Percentiles rank a stretch among this genome's conserved stretches.
phyloP scores from a whole-genome alignment of 2,113 vertebrate genomes.

The Podarcis raffonei region DNA sequence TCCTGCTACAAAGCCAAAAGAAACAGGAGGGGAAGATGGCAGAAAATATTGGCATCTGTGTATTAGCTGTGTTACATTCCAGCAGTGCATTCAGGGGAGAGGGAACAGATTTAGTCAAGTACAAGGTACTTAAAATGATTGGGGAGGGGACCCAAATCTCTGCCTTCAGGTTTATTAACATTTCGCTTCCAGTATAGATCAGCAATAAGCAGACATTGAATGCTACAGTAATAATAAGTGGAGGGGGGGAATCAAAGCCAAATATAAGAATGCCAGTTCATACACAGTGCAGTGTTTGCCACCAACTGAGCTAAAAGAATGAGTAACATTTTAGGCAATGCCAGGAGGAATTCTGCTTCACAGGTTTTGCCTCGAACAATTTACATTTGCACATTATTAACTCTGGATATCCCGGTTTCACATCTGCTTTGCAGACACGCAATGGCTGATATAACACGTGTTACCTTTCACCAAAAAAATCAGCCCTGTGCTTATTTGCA shows the following conservation, averaged over 20 bases:
- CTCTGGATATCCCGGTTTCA: background rate
- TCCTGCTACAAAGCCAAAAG: background rate
- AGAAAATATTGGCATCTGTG: background rate
- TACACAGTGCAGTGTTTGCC: slow-evolving; percentile 60
- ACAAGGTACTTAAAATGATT: slow-evolving; percentile 37
- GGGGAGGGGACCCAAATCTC: slow-evolving; percentile 30
- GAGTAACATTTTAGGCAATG: background rate
- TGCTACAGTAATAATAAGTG: background rate
- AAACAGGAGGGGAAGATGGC: slow-evolving; percentile 22
- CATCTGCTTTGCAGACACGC: background rate
- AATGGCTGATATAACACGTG: no score
- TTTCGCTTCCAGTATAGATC: slow-evolving; percentile 53
- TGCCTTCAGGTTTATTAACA: slow-evolving; percentile 57
- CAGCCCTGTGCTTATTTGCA: background rate
- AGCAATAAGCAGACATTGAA: slow-evolving; percentile 31
- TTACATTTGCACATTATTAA: background rate
- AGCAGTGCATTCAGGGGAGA: background rate
- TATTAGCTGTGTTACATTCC: slow-evolving; percentile 45
- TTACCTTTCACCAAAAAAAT: background rate
- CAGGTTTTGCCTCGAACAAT: background rate
- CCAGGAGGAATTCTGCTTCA: background rate
- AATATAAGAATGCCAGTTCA: slow-evolving; percentile 59
- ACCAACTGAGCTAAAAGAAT: slow-evolving; percentile 22
- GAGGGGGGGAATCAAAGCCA: background rate
- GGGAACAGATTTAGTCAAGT: slow-evolving; percentile 35